Base-by-base conservation (phyloP, 2,888 invertebrate species). In the Biston betularia region DNA sequence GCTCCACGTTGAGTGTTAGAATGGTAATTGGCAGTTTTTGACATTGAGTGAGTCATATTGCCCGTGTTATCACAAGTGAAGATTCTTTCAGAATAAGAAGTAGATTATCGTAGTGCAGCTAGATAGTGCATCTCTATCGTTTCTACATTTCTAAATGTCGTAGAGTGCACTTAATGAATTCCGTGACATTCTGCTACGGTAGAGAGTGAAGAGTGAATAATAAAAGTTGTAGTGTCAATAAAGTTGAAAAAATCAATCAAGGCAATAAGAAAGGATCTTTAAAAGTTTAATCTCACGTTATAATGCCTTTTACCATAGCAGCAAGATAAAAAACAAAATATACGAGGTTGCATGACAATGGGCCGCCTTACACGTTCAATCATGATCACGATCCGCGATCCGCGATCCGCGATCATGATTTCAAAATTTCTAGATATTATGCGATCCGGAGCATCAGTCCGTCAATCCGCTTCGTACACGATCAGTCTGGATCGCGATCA, bases 21-120 rank as follows among this genome's bases (percentile, higher is more conserved):
- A 60, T 70, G 65, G 66, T 71, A 45, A 50, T 62, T 45, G 56
- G 62, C 65, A 70, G 60, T 55, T 57, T 63, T 40, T 42, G 65
- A 64, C 48, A 15, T 54, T 50, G 63, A 48, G 24, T 24, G 3
- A 65, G 68, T 65, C 69, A 64, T 67, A 61, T 67, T 66, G 70
- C 63, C 53, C 40, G 65, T 61, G 71, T 74, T 75, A 75, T 69
- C 62, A 66, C 66, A 66, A 58, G 56, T 62, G 48, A 62, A 53
- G 46, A 54, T 57, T 34, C 24, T 12, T 15, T 11, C 40, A 48
- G 38, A 38, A 38, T 38, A 5, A 6, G 9, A 49, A 42, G 33
- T 45, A 49, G 42, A 62, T 46, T 46, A 45, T 14, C 35, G 52
- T 14, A 50, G 53, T 60, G 63, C 54, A 45, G 54, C 63, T 63